phyloP scores from a whole-genome alignment of 2,113 vertebrate genomes.

The Oryzias curvinotus region DNA sequence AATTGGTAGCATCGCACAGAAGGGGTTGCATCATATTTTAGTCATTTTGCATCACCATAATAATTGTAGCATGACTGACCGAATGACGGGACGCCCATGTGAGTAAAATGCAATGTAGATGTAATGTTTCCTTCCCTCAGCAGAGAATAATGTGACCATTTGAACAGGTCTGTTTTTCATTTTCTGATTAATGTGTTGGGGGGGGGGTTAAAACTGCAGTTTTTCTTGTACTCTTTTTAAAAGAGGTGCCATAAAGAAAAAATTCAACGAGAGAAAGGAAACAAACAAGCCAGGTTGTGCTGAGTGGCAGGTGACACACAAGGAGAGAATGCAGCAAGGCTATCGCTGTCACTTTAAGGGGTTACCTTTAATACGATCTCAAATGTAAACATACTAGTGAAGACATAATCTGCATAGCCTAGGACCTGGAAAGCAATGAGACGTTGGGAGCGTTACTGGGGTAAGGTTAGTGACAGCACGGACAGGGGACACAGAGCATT shows the following conservation, averaged over 20 bases:
- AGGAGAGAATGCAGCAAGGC: constrained; percentile 85
- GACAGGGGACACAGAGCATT: constrained; percentile 79
- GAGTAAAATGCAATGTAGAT: constrained; percentile 65
- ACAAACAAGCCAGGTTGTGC: constrained; percentile 85
- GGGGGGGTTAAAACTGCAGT: constrained; percentile 40
- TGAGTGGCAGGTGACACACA: constrained; percentile 86
- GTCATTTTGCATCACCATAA: constrained; percentile 44
- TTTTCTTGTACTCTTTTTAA: constrained; percentile 65
- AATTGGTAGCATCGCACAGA: constrained; percentile 58
- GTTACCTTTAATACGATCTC: constrained; percentile 99
- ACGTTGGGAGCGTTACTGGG: constrained; percentile 87
- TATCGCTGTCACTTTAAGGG: constrained; percentile 78
- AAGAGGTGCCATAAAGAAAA: constrained; percentile 77
- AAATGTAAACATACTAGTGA: constrained; percentile 99
- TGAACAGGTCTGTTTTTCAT: constrained; percentile 48
- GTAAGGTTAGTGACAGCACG: constrained; percentile 75
- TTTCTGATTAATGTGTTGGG: constrained; percentile 38
- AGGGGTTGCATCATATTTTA: constrained; percentile 61
- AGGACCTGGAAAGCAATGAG: constrained; percentile 96
- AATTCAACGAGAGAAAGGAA: constrained; percentile 68
- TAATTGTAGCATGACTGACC: constrained; percentile 59
- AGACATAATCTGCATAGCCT: constrained; percentile 99
- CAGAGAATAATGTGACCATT: constrained; percentile 44
- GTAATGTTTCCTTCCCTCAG: constrained; percentile 66
- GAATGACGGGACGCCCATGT: constrained; percentile 64